Evolutionary conservation across 2,888 invertebrate genomes (phyloP), one percentile per base, ranked within the genome.

Genomic region (Drosophila paramelanica): DNA sequence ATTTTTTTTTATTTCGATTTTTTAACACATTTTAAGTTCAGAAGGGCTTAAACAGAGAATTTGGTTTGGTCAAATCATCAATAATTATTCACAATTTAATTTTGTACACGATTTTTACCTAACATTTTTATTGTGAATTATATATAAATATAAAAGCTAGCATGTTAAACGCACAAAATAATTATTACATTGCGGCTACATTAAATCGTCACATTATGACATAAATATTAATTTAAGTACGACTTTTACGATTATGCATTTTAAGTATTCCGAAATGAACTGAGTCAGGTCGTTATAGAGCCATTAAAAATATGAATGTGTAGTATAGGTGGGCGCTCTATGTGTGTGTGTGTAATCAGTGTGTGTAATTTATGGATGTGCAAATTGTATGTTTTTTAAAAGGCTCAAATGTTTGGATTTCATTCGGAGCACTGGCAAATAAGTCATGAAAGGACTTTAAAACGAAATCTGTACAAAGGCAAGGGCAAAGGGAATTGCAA

Each of bases 401-500:
- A 58, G 47, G 43, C 25, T 45, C 43, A 73, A 68, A 55, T 68
- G 53, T 51, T 77, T 69, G 74, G 65, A 68, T 73, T 68, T 68
- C 52, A 68, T 66, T 68, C 68, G 55, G 59, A 49, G 39, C 27
- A 36, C 55, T 13, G 33, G 52, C 55, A 67, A 72, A 77, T 67
- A 75, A 73, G 64, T 77, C 79, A 79, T 67, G 61, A 67, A 72
- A 64, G 57, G 66, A 79, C 65, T 85, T 75, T 79, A 69, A 81
- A 84, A 51, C 42, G 36, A 66, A 76, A 76, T 62, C 71, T 51
- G 42, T 31, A 58, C 57, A 27, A 17, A 52, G 45, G 31, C 56
- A 25, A 17, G 14, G 25, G 14, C 25, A 27, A n/a, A n/a, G 27
- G 23, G 45, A 58, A 58, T 31, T 61, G 46, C 78, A 61, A 50